These are phyloP conservation scores for Arenaria interpres DNA, from an alignment of 2,113 vertebrate genomes.

Conservation along the genomic window DNA sequence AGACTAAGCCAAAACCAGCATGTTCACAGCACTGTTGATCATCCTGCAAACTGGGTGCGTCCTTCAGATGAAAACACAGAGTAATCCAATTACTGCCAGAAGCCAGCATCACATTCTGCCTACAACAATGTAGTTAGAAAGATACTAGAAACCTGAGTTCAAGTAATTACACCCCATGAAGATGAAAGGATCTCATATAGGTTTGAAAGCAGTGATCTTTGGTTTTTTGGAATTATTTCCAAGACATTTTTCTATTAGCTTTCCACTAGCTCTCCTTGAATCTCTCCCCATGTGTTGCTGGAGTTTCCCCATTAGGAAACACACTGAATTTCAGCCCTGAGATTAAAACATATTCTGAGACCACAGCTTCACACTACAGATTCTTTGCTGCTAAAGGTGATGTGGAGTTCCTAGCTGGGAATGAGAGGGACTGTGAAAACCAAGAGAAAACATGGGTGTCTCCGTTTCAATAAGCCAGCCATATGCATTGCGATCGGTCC, in stretches of 20 bases:
- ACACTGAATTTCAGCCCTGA: not conserved
- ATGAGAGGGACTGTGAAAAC: not conserved
- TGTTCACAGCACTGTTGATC: not conserved
- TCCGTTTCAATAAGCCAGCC: not conserved
- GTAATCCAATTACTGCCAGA: not conserved
- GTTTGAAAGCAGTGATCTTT: not conserved
- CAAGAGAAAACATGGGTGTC: not conserved
- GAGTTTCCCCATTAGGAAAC: not conserved
- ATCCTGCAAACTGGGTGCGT: not conserved
- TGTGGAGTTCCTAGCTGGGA: not conserved
- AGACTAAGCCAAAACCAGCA: not conserved
- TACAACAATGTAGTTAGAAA: not conserved
- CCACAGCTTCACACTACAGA: not conserved
- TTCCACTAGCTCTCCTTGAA: not conserved
- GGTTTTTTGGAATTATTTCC: not conserved
- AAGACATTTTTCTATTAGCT: not conserved
- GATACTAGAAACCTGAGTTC: not conserved
- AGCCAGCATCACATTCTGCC: not conserved
- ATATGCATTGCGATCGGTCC: not conserved
- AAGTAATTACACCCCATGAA: not conserved
- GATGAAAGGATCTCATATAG: not conserved
- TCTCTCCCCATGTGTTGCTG: not conserved
- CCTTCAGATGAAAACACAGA: not conserved
- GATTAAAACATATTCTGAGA: not conserved
- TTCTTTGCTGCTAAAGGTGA: not conserved